These are phyloP conservation scores for Cariama cristata DNA, from an alignment of 2,113 vertebrate species.

Conservation along the genomic window DNA sequence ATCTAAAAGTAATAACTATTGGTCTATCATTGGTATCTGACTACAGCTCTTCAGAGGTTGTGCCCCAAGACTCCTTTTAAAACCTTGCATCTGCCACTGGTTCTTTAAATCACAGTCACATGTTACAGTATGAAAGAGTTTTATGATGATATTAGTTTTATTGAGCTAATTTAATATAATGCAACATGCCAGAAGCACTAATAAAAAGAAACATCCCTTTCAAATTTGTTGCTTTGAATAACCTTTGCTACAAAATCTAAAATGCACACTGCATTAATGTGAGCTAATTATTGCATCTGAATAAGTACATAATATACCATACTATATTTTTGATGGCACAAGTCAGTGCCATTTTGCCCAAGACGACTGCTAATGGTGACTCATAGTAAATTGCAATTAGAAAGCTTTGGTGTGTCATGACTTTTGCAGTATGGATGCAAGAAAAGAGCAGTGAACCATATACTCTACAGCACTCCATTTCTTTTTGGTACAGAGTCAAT, in stretches of 20 bases:
- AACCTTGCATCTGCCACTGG: not conserved
- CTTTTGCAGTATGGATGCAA: not conserved
- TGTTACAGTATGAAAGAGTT: not conserved
- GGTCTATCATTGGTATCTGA: not conserved
- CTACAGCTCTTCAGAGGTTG: not conserved
- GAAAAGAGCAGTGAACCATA: not conserved
- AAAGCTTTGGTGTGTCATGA: not conserved
- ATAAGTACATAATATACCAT: not conserved
- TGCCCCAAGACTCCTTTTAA: not conserved
- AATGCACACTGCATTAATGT: not conserved
- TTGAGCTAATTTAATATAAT: constrained; percentile 20
- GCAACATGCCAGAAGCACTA: not conserved
- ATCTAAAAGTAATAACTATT: not conserved
- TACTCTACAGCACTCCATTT: not conserved
- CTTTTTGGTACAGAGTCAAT: not conserved
- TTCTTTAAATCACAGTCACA: not conserved
- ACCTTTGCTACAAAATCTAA: not conserved
- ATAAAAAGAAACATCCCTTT: not conserved
- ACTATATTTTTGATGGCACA: not conserved
- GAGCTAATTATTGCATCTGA: not conserved
- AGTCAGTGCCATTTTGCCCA: not conserved
- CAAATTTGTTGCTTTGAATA: not conserved
- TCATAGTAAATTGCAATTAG: not conserved
- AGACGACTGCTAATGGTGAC: not conserved
- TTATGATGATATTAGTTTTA: not conserved